Evolutionary conservation across 2,888 invertebrate genomes (phyloP), one percentile per base, ranked within the genome.

Genomic region (Sarcophaga caerulescens): DNA sequence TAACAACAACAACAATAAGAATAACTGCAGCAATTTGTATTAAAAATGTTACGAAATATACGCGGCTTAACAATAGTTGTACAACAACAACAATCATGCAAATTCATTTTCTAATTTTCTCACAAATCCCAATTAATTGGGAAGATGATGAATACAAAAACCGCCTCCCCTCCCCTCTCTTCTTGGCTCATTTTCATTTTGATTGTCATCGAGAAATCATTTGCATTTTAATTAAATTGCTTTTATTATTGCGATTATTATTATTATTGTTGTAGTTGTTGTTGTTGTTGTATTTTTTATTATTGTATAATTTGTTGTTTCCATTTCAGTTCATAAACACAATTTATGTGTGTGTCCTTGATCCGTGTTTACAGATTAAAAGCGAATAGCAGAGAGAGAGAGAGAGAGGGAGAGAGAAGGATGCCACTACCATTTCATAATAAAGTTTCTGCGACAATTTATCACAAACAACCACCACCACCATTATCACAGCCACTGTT

Each of bases 101-200:
- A 6, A 52, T 79, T 60, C 52, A 1, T 77, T 83, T 81, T 84
- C 89, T 89, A 90, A 91, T 90, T 91, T 90, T 90, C 91, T 91
- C 91, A 89, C 90, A 91, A 91, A 90, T 91, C 90, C 89, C 88
- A 90, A 90, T 90, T 91, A 90, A 91, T 89, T 89, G 89, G 88
- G 17, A 76, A 81, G 68, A 85, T 81, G 81, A 85, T 73, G 73
- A 74, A 82, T 77, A 35, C 35, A 70, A 77, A 60, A 68, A 69
- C 59, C 79, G 59, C 52, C 19, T 23, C 14, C 35, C 69, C 63
- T 44, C 45, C 8, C 62, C n/a, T 57, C 63, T n/a, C 10, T 60
- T 44, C 35, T 17, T 2, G 45, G 2, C 10, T 11, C 23, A n/a
- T 62, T 63, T 45, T 63, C 47, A 73, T 47, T 52, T 69, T 23